Evolutionary conservation across 2,797 vertebrate species (phyloP), one percentile per base, ranked within the genome.

Genomic region (Diceros bicornis): DNA sequence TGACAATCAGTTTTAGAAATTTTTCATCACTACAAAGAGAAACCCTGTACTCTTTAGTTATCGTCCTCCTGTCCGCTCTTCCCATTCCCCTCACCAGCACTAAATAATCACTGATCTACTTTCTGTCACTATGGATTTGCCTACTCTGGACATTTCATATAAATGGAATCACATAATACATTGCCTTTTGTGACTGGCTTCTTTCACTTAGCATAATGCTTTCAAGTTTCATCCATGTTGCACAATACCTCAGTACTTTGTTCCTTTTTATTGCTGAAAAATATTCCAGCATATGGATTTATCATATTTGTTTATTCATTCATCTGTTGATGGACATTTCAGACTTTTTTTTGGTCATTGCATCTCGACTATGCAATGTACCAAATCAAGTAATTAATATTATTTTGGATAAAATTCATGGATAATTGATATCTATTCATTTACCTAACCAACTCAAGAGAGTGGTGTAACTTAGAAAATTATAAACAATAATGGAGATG

Each of bases 401-500:
- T 91, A 87, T 95, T 96, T 89, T 50, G 23, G 17, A 29, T 95
- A 44, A 82, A 79, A 91, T 83, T 25, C 93, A 47, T 75, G 66
- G 17, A 57, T 66, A 77, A 61, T 71, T 64, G 17, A 47, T 85
- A 37, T 41, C 21, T 34, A 23, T 64, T 13, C 32, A 37, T 6
- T 59, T 8, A 66, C 55, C 32, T 84, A 89, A 34, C 12, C 75
- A 55, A 69, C 74, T 34, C 17, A 7, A 71, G 90, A 83, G 64
- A 82, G 34, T 5, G 25, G 8, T 64, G 1, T 62, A 34, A 61
- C 59, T 93, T 93, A 62, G 29, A 93, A 79, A 95, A 72, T 79
- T 83, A 47, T 18, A 37, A 66, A 29, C 27, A 34, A 11, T 47
- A 87, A 69, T n/a, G 8, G 69, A 71, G 32, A 62, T 61, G n/a